These are phyloP conservation scores for Danionella dracula DNA, from an alignment of 2,797 vertebrate species.

Conservation along the genomic window DNA sequence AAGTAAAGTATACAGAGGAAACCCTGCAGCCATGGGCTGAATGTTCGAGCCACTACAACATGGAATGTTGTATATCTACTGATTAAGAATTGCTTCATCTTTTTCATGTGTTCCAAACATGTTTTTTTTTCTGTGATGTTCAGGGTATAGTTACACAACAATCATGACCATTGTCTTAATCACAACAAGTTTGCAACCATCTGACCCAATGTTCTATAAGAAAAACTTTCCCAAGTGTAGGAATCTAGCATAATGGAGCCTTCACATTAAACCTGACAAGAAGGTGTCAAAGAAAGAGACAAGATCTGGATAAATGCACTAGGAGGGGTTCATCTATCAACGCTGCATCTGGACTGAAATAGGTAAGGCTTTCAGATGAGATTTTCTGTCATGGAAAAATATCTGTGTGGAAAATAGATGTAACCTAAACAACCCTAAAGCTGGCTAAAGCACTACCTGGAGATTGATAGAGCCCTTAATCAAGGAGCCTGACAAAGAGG, in stretches of 20 bases:
- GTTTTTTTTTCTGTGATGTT: neutral
- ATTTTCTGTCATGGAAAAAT: neutral
- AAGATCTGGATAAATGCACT: neutral
- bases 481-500: conserved; percentile 10
- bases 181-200: neutral
- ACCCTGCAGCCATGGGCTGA: too few relatives aligned
- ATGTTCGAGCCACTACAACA: too few relatives aligned
- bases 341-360: neutral
- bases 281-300: neutral
- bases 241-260: neutral
- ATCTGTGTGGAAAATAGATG: neutral
- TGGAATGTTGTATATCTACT: too few relatives aligned
- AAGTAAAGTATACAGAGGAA: too few relatives aligned
- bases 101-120: neutral
- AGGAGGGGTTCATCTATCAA: neutral
- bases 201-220: too few relatives aligned
- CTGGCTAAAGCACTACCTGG: neutral
- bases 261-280: neutral
- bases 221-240: neutral
- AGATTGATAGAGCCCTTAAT: conserved; percentile 2
- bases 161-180: too few relatives aligned
- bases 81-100: too few relatives aligned
- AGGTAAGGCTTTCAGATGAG: neutral
- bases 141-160: too few relatives aligned
- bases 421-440: conserved; percentile 12